Base-by-base conservation (phyloP, 1,140 invertebrate species). In the Homalodisca vitripennis region DNA sequence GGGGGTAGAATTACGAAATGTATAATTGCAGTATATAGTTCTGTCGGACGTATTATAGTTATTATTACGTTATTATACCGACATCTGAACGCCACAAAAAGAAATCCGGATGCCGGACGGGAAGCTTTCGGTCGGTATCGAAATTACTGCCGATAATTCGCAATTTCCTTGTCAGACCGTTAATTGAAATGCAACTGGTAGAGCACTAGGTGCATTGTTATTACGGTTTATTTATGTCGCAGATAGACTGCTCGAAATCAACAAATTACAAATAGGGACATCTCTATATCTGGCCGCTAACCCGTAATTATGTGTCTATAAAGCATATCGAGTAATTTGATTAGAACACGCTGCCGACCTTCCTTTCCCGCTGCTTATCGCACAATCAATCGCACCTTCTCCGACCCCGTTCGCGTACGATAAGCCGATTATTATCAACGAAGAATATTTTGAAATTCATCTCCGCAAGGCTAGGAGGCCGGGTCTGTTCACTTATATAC, bases 141-240 rank as follows among this genome's bases (percentile, higher is more conserved):
- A 60, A 60, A 60, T 60, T 60, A 60, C 22, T 27, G 55, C 6
- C 55, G 27, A 60, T 60, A 60, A 60, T 60, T 60, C 55, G 55
- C 55, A 60, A 60, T 60, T 60, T 60, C 22, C 55, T 60, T 60
- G 55, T 60, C 55, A 60, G 29, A 60, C 2, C 26, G 55, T 60
- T 60, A 60, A 60, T 60, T 60, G 55, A 60, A 60, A 60, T 27
- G 55, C 55, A 27, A 27, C 55, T 60, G 55, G 55, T 60, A 60
- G 55, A 60, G 55, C 55, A 60, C 55, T 24, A 26, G 55, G 14
- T 27, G 55, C 55, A 60, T 60, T 60, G 55, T 60, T 60, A 60
- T 60, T 60, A 60, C 27, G 6, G 55, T 29, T 60, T 13, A 26
- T 60, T 60, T 60, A 60, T 60, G 55, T 60, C 48, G 24, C 12